Conservation (phyloP, 1,140 invertebrate genomes). For the Tetranychus urticae region DNA sequence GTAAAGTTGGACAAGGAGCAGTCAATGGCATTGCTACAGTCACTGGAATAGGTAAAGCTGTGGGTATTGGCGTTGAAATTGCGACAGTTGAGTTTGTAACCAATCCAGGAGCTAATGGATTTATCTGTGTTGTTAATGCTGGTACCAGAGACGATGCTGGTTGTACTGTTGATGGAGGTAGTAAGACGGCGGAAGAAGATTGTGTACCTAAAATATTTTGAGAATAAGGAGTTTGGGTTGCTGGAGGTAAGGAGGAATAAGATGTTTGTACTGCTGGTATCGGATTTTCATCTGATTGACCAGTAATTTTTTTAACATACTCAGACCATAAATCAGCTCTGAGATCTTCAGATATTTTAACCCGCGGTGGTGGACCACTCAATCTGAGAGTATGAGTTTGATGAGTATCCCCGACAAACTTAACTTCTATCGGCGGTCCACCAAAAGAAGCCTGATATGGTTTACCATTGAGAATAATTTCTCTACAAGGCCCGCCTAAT, state of each 20-base stretch:
- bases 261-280: too few relatives aligned
- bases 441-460: constrained; percentile 74
- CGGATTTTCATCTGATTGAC: too few relatives aligned
- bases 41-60: too few relatives aligned
- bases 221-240: too few relatives aligned
- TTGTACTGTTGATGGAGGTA: neutral
- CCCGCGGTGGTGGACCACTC: constrained; percentile 46
- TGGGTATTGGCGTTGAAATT: too few relatives aligned
- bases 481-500: constrained; percentile 70
- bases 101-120: too few relatives aligned
- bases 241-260: too few relatives aligned
- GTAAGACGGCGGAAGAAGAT: neutral
- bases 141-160: constrained; percentile 19
- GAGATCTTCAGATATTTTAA: constrained; percentile 25
- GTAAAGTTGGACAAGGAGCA: neutral
- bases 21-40: neutral
- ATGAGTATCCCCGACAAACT: constrained; percentile 47
- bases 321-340: constrained; percentile 8
- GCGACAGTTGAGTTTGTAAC: too few relatives aligned
- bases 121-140: neutral
- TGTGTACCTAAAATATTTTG: too few relatives aligned
- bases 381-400: constrained; percentile 46
- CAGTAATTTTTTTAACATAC: neutral
- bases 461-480: constrained; percentile 62
- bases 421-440: constrained; percentile 57